These are phyloP conservation scores for Hypomecis atomaria DNA, from an alignment of 2,888 invertebrate species.

Conservation along the genomic window DNA sequence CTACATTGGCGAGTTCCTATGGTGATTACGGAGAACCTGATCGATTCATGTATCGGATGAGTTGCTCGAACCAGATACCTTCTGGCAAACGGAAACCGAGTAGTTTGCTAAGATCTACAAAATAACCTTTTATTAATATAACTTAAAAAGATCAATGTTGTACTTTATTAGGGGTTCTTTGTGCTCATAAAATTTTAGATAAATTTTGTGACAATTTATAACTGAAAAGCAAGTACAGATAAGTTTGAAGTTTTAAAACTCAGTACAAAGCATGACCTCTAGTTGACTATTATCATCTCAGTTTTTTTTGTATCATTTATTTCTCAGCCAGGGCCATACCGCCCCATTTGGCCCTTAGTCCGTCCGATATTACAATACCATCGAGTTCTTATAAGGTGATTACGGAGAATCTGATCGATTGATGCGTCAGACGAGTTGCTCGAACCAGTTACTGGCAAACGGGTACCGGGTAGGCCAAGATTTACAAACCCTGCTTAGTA, in stretches of 20 bases:
- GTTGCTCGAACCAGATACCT: conserved; percentile 11
- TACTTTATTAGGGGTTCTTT: no score
- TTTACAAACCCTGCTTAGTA: not conserved
- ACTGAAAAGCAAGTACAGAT: no score
- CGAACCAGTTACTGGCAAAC: conserved; percentile 6
- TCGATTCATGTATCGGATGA: conserved; percentile 20
- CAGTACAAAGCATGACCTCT: no score
- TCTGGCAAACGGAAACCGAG: not conserved
- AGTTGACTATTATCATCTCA: no score
- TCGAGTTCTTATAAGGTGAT: not conserved
- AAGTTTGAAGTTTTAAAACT: no score
- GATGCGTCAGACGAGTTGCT: conserved; percentile 21
- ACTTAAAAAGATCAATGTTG: no score
- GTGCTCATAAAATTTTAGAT: no score
- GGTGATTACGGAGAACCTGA: conserved; percentile 17
- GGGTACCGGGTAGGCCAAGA: not conserved
- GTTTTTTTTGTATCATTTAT: no score
- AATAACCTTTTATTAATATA: not conserved
- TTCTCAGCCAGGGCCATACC: not conserved
- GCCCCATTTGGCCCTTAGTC: not conserved
- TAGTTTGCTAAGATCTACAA: not conserved
- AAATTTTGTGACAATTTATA: no score
- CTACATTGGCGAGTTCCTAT: conserved; percentile 17
- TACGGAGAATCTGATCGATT: conserved; percentile 4
- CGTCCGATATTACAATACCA: conserved; percentile 14